Percentiles rank a stretch among this genome's conserved stretches.
These are phyloP conservation scores for Leucopsar rothschildi DNA, from an alignment of 2,113 vertebrate species.

Conservation along the genomic window DNA sequence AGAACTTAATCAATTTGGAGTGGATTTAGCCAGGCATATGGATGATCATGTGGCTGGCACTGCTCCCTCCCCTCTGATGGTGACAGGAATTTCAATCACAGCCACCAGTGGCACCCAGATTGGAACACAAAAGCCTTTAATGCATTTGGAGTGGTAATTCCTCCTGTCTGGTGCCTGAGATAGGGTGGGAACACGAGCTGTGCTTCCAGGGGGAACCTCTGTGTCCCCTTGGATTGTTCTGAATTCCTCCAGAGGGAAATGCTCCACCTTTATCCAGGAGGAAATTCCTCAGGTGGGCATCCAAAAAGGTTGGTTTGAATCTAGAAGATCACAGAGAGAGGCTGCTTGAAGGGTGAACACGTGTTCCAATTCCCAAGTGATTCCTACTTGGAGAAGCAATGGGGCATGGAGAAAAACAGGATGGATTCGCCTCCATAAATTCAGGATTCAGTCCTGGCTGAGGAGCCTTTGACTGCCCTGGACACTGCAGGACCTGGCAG, in stretches of 20 bases:
- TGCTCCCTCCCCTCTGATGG: not conserved
- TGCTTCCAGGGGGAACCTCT: not conserved
- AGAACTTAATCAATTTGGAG: conserved; percentile 53
- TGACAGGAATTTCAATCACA: conserved; percentile 51
- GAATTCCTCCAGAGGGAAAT: not conserved
- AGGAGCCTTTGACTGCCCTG: not conserved
- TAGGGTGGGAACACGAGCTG: not conserved
- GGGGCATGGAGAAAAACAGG: not conserved
- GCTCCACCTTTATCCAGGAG: accelerated
- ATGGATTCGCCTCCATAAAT: not conserved
- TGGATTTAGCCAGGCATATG: conserved; percentile 49
- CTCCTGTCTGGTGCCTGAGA: not conserved
- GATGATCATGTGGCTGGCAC: conserved; percentile 55
- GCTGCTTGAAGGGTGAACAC: not conserved
- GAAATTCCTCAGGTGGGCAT: not conserved
- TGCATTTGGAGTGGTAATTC: conserved; percentile 15
- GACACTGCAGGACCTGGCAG: not conserved
- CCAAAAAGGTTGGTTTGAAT: not conserved
- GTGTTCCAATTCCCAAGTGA: not conserved
- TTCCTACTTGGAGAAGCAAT: not conserved
- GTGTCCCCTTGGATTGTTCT: not conserved
- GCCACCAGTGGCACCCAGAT: not conserved
- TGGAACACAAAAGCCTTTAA: not conserved
- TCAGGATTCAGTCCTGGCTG: not conserved
- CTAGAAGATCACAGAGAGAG: not conserved